phyloP scores from a whole-genome alignment of 2,113 vertebrate species.

The Zingel zingel region DNA sequence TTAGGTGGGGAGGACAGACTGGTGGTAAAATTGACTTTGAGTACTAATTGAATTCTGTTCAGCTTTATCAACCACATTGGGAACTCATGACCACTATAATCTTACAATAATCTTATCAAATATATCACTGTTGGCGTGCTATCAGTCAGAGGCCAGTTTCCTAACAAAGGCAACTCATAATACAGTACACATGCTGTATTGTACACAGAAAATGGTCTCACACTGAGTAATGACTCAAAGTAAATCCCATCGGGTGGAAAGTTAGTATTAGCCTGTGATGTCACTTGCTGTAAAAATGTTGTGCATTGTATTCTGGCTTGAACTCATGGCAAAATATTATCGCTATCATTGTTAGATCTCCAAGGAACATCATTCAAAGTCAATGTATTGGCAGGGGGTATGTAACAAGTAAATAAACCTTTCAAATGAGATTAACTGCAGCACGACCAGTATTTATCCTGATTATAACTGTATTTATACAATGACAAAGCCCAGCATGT shows the following conservation, averaged over 20 bases:
- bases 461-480: slow-evolving; percentile 66
- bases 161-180: not conserved
- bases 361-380: slow-evolving; percentile 57
- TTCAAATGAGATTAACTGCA: slow-evolving; percentile 72
- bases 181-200: not conserved
- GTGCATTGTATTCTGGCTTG: not conserved
- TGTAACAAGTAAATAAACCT: slow-evolving; percentile 69
- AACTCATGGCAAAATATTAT: slow-evolving; percentile 13
- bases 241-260: slow-evolving; percentile 38
- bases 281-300: slow-evolving; percentile 3
- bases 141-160: not conserved
- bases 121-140: slow-evolving; percentile 8
- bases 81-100: not conserved
- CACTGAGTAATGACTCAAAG: slow-evolving; percentile 23
- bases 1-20: slow-evolving; percentile 62
- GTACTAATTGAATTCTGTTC: slow-evolving; percentile 65
- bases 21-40: slow-evolving; percentile 67
- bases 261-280: not conserved
- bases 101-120: slow-evolving; percentile 23
- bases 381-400: slow-evolving; percentile 52
- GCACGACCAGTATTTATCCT: slow-evolving; percentile 63
- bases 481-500: slow-evolving; percentile 36
- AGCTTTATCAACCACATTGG: slow-evolving; percentile 55
- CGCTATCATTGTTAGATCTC: slow-evolving; percentile 49
- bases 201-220: slow-evolving; percentile 2